Base-by-base conservation (phyloP, 2,797 vertebrate species). In the Myotis vivesi region DNA sequence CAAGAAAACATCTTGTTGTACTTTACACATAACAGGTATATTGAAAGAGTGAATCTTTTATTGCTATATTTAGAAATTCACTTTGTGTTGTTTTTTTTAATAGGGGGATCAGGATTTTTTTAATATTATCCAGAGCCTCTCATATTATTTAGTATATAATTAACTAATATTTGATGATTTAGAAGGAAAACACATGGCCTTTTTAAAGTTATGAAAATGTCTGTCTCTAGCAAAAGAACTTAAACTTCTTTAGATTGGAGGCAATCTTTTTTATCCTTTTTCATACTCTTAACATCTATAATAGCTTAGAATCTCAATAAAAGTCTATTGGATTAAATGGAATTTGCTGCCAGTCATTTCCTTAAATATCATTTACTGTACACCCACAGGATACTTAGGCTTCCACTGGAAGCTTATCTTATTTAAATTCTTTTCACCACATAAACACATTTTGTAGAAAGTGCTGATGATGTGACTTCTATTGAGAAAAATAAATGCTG, bases 281-380 rank as follows among this genome's bases (percentile, higher is more conserved):
- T 83, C 49, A 89, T 81, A 76, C 8, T 17, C 30, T 91, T 93
- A 89, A 75, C 73, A 73, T 86, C 81, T 77, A 62, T 91, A 91
- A 88, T 87, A 85, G 23, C 41, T 93, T 73, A 80, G 49, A 82
- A 8, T 87, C 69, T 94, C 89, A 92, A 85, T 92, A 92, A 91
- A 87, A 90, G 41, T 92, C n/a, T 2, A 82, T 87, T 77, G 33
- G 12, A 64, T 92, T 94, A 72, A 89, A 85, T 28, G 51, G 62
- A 94, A 93, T 95, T 95, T 94, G 38, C 68, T 90, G 81, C 55
- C 81, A 95, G 20, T 92, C 79, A 92, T 83, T n/a, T 33, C 38
- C 25, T 95, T 87, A 91, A 94, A 85, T 87, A 59, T 69, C 55
- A 95, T 85, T 97, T 96, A 53, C 49, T 17, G 22, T 59, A 62